These are phyloP conservation scores for Garra rufa DNA, from an alignment of 2,113 vertebrate species.

Conservation along the genomic window DNA sequence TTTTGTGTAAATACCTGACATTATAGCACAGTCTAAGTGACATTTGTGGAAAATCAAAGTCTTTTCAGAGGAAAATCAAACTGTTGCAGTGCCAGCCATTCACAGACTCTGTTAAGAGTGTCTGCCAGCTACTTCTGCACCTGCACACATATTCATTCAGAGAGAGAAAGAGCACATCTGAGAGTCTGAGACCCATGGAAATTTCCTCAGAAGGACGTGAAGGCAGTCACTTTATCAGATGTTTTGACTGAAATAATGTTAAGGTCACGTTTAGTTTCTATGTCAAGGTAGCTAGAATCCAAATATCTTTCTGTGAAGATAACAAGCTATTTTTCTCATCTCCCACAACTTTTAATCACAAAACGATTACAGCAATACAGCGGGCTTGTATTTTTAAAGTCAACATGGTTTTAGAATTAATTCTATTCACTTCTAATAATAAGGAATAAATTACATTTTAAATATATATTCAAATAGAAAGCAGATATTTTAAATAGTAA, in stretches of 20 bases:
- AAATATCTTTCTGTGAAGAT: not conserved
- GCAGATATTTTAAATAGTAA: too few relatives aligned
- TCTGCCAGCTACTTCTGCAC: conserved; percentile 35
- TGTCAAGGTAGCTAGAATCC: not conserved
- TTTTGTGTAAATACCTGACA: not conserved
- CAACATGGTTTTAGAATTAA: too few relatives aligned
- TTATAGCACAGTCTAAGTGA: not conserved
- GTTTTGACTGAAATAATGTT: not conserved
- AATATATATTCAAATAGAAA: too few relatives aligned
- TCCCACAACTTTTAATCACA: not conserved
- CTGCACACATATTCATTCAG: conserved; percentile 32
- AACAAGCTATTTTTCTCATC: not conserved
- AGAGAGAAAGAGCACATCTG: not conserved
- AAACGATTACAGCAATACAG: not conserved
- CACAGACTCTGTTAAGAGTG: conserved; percentile 31
- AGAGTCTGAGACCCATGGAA: not conserved
- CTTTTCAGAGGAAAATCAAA: not conserved
- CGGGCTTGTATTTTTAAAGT: not conserved
- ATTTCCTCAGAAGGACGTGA: not conserved
- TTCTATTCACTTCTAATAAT: not conserved
- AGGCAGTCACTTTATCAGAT: conserved; percentile 10
- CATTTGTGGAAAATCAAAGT: not conserved
- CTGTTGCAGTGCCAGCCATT: conserved; percentile 54
- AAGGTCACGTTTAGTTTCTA: not conserved
- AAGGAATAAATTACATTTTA: too few relatives aligned